A percentile compares a stretch with the other conserved stretches of the same genome.
Conservation (phyloP, 1,140 invertebrate genomes). For the Drosophila busckii region DNA sequence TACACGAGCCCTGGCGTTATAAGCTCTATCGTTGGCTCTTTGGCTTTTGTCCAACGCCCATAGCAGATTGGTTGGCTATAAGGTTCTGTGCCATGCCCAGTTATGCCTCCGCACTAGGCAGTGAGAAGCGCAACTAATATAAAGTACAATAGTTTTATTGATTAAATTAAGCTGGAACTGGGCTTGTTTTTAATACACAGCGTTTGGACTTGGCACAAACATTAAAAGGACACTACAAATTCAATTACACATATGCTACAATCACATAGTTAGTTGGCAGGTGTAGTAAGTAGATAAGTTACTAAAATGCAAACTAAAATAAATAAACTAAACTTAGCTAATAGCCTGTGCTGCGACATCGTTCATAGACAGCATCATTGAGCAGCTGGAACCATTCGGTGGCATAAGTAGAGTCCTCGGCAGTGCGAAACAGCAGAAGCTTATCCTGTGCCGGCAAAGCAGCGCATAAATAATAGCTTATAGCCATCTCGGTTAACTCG, state of each 20-base stretch:
- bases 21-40: constrained; percentile 81
- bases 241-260: constrained; percentile 1
- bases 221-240: not conserved
- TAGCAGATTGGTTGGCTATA: constrained; percentile 81
- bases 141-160: constrained; percentile 13
- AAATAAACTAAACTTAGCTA: too few relatives aligned
- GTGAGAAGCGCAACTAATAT: too few relatives aligned
- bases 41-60: constrained; percentile 74
- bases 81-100: constrained; percentile 81
- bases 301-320: too few relatives aligned
- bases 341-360: constrained; percentile 66
- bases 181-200: constrained; percentile 8
- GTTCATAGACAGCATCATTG: constrained; percentile 65
- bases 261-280: constrained; percentile 15
- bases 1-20: constrained; percentile 80
- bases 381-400: constrained; percentile 76
- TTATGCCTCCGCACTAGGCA: constrained; percentile 31
- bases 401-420: constrained; percentile 65
- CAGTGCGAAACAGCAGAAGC: constrained; percentile 58
- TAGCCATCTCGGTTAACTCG: constrained; percentile 68
- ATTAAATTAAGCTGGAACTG: constrained; percentile 4
- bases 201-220: constrained; percentile 11
- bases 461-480: constrained; percentile 71
- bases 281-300: not conserved
- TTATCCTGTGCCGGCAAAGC: constrained; percentile 48